Percentiles rank a stretch among this genome's conserved stretches.
Evolutionary conservation across 1,140 invertebrate genomes (phyloP).

Genomic region (Lasioglossum baleicum): DNA sequence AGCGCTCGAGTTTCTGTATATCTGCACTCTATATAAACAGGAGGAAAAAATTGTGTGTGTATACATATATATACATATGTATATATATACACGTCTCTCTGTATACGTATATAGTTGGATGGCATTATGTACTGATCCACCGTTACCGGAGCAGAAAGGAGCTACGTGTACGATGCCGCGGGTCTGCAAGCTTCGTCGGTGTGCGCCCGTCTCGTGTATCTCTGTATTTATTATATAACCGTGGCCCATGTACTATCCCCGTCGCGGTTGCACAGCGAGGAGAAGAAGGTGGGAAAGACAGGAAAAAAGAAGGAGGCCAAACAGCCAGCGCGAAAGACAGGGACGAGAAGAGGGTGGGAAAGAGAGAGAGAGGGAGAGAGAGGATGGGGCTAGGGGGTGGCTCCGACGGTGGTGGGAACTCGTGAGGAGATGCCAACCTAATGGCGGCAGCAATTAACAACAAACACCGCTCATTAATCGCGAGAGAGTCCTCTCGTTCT

Average conservation of each 20-base stretch:
- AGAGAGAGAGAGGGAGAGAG: slow-evolving; percentile 4
- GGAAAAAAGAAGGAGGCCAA: slow-evolving; percentile 26
- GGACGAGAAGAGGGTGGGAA: slow-evolving; percentile 15
- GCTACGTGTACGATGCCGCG: background rate
- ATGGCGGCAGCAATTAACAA: slow-evolving; percentile 80
- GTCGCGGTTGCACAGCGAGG: slow-evolving; percentile 9
- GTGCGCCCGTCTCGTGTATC: background rate
- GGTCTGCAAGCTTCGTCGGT: background rate
- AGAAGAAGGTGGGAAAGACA: slow-evolving; percentile 35
- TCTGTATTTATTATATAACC: slow-evolving; percentile 37
- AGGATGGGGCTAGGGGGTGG: slow-evolving; percentile 17
- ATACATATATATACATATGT: too few species aligned
- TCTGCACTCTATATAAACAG: slow-evolving; percentile 22
- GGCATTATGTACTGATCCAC: slow-evolving; percentile 43
- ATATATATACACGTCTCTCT: too few species aligned
- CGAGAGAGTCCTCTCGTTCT: slow-evolving; percentile 67
- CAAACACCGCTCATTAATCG: slow-evolving; percentile 81
- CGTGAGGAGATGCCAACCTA: slow-evolving; percentile 76
- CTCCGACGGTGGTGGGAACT: slow-evolving; percentile 24
- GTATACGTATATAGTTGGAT: slow-evolving; percentile 26
- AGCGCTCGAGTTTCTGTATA: slow-evolving; percentile 5
- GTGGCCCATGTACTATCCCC: slow-evolving; percentile 11
- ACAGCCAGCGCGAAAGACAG: slow-evolving; percentile 2
- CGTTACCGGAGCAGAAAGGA: background rate
- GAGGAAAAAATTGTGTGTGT: background rate